Evolutionary conservation across 2,797 vertebrate genomes (phyloP), one percentile per base, ranked within the genome.

Genomic region (Diceros bicornis): DNA sequence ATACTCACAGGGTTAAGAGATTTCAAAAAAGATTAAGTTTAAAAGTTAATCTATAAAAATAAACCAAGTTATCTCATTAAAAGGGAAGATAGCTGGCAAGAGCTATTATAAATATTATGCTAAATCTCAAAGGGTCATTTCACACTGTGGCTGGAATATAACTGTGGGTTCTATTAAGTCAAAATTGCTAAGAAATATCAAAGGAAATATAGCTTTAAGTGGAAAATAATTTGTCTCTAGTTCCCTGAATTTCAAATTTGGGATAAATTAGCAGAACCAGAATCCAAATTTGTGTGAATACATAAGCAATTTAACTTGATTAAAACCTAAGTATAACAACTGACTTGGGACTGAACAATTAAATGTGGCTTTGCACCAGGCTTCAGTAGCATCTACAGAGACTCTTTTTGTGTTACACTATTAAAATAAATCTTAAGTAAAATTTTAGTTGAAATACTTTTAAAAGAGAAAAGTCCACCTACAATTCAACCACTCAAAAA

Each of bases 161-260:
- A 90, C 7, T 93, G 69, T 71, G 13, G 4, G 27, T 66, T 94
- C 20, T 50, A 81, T 61, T 75, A 83, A 62, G 50, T 32, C 32
- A 84, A 84, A 94, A 79, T 34, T 90, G 66, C n/a, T 90, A 47
- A 92, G 81, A 92, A 89, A 94, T 77, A 88, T 21, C 81, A 84
- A 92, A 88, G 32, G 50, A 84, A 95, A 92, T 78, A 44, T 13
- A 85, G 8, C 10, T 66, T 16, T 77, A 89, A 77, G 61, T 78
- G 37, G 32, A 91, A 97, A 96, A 95, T 82, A 88, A 89, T 55
- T 85, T 88, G 18, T 77, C 91, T 92, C 41, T 85, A 94, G 47
- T 41, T 66, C 37, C 72, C 55, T 71, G 34, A 88, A 84, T 90
- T 95, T 95, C 14, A 93, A 94, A 78, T 92, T 82, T 68, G 50